These are phyloP conservation scores for Ceratina japonica DNA, from an alignment of 1,140 invertebrate species.

Conservation along the genomic window DNA sequence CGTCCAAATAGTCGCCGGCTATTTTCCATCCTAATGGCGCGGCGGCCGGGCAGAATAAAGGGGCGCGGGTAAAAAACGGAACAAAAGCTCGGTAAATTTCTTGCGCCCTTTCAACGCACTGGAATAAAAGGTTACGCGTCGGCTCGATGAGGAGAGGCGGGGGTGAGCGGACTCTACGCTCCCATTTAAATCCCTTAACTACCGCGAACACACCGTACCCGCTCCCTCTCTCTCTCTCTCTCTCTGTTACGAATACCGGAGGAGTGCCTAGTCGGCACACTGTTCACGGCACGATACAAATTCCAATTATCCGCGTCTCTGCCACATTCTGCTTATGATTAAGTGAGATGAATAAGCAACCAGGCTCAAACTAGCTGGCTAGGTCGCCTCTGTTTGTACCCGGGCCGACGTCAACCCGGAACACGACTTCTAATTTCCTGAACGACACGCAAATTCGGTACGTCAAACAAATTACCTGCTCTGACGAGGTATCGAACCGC, in stretches of 20 bases:
- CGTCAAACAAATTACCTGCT: no score
- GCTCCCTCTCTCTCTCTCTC: no score
- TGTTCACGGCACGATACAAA: conserved; percentile 38
- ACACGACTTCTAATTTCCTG: background rate
- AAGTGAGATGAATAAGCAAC: conserved; percentile 48
- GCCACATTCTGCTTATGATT: conserved; percentile 47
- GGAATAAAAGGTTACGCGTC: background rate
- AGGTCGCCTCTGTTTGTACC: background rate
- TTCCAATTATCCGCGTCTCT: conserved; percentile 49
- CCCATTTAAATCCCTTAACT: background rate
- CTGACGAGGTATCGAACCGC: no score
- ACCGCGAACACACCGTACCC: background rate
- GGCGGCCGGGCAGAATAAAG: no score
- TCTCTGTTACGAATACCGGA: conserved; percentile 6
- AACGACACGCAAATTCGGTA: no score
- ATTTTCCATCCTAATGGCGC: no score
- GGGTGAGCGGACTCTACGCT: background rate
- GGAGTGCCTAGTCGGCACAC: conserved; percentile 25
- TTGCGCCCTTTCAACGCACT: no score
- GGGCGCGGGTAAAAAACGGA: no score
- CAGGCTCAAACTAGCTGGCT: background rate
- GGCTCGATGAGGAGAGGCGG: background rate
- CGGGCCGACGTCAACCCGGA: no score
- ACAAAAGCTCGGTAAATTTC: no score
- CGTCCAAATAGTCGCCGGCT: no score